Evolutionary conservation across 2,113 vertebrate species (phyloP).

Genomic region (Sinocyclocheilus maitianheensis): DNA sequence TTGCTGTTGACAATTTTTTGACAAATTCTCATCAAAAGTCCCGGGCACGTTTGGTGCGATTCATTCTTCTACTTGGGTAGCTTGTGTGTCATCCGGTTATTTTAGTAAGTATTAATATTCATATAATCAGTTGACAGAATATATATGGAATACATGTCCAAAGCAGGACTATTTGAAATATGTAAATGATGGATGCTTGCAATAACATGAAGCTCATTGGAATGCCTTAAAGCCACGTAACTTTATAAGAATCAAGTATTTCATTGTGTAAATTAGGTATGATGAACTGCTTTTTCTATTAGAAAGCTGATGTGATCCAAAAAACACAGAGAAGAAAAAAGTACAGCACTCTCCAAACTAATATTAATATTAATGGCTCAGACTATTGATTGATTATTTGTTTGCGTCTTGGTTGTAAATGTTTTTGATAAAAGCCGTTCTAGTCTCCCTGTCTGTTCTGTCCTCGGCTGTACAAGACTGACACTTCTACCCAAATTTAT

Average conservation of each 20-base stretch:
- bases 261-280: not conserved
- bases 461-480: constrained; percentile 70
- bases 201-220: not conserved
- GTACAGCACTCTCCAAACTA: constrained; percentile 26
- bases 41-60: not conserved
- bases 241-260: not conserved
- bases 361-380: constrained; percentile 38
- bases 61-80: not conserved
- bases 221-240: not conserved
- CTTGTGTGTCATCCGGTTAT: not conserved
- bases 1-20: not conserved
- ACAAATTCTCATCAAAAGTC: not conserved
- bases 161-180: not conserved
- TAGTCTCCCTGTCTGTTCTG: constrained; percentile 68
- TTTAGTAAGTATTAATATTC: constrained; percentile 1
- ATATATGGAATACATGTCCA: not conserved
- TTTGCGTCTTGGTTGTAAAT: constrained; percentile 51
- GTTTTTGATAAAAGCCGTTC: constrained; percentile 29
- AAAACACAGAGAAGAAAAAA: not conserved
- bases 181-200: not conserved
- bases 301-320: not conserved
- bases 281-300: not conserved
- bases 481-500: constrained; percentile 73
- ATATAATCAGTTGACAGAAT: not conserved
- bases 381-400: constrained; percentile 28